Evolutionary conservation across 92 coral and sea anemone genomes (phyloP).

Genomic region (Micromussa lordhowensis): DNA sequence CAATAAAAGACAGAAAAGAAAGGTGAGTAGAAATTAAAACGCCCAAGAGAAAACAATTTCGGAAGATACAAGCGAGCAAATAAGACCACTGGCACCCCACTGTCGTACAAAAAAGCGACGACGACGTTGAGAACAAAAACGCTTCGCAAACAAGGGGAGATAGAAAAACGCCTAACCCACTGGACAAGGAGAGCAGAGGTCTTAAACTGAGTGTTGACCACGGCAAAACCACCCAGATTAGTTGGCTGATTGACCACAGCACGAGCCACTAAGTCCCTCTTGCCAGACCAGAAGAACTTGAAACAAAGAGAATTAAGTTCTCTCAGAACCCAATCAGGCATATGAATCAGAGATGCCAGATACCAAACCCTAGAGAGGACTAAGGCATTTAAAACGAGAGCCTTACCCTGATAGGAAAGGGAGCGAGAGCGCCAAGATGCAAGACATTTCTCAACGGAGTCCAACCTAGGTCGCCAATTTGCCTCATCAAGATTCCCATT

Average conservation of each 20-base stretch:
- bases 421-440: slow-evolving; percentile 35
- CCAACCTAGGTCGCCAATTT: slow-evolving; percentile 33
- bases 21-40: no score
- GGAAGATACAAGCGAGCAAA: neutral
- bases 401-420: slow-evolving; percentile 33
- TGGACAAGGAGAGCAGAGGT: neutral
- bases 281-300: neutral
- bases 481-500: neutral
- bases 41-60: no score
- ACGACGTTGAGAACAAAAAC: neutral
- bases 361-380: slow-evolving; percentile 60
- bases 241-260: neutral
- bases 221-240: neutral
- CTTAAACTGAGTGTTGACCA: neutral
- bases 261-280: neutral
- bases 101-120: neutral
- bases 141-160: neutral
- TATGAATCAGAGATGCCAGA: neutral
- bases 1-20: no score
- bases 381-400: slow-evolving; percentile 32
- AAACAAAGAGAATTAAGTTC: neutral
- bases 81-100: slow-evolving; percentile 1
- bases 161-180: neutral
- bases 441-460: neutral
- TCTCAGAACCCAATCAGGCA: neutral